These are phyloP conservation scores for Perca schrenkii DNA, from an alignment of 2,113 vertebrate species.

Conservation along the genomic window DNA sequence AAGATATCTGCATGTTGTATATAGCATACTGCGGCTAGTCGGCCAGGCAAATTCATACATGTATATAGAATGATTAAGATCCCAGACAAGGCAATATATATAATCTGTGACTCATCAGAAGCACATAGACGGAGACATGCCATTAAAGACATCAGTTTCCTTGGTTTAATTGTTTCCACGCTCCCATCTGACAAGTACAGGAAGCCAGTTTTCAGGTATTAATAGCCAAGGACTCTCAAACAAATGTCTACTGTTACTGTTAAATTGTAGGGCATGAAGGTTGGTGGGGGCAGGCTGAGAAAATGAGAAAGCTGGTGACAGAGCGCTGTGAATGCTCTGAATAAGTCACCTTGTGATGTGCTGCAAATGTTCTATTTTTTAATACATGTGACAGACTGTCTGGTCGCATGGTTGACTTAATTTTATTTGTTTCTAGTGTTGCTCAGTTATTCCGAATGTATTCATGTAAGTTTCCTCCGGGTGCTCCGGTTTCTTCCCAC, in stretches of 20 bases:
- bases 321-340: slow-evolving; percentile 5
- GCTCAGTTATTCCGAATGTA: neutral
- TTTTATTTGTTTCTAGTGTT: neutral
- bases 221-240: neutral
- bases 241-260: slow-evolving; percentile 17
- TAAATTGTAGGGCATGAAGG: neutral
- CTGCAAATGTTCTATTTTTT: slow-evolving; percentile 10
- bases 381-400: neutral
- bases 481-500: no score
- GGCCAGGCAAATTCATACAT: neutral
- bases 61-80: slow-evolving; percentile 19
- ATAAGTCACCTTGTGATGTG: slow-evolving; percentile 7
- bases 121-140: neutral
- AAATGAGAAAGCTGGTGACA: slow-evolving; percentile 21
- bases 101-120: slow-evolving; percentile 23
- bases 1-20: slow-evolving; percentile 11
- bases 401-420: neutral
- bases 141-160: slow-evolving; percentile 12
- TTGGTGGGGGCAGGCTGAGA: neutral
- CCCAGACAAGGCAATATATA: neutral
- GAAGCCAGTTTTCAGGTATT: slow-evolving; percentile 3
- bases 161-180: slow-evolving; percentile 1
- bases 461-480: neutral
- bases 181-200: slow-evolving; percentile 32
- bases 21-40: neutral